Evolutionary conservation across 2,888 invertebrate species (phyloP).

Genomic region (Clanis bilineata): DNA sequence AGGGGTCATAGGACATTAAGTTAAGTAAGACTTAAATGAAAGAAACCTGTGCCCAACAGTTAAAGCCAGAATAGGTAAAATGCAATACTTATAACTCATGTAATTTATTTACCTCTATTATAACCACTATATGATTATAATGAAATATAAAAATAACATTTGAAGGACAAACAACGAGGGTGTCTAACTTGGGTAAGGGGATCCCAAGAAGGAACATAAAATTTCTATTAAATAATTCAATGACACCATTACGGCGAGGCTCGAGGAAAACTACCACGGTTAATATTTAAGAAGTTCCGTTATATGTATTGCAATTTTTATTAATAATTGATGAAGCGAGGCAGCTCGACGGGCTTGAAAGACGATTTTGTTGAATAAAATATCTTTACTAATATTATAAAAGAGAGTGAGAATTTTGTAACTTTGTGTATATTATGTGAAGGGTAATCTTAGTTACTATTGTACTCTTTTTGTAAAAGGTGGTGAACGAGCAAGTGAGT

Average conservation of each 20-base stretch:
- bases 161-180: not conserved
- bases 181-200: not conserved
- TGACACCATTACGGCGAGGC: conserved; percentile 63
- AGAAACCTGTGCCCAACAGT: too few relatives aligned
- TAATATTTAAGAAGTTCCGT: conserved; percentile 75
- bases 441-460: too few relatives aligned
- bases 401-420: too few relatives aligned
- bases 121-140: not conserved
- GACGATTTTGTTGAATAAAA: not conserved
- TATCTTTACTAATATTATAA: too few relatives aligned
- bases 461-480: too few relatives aligned
- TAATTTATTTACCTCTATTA: too few relatives aligned
- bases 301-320: conserved; percentile 81
- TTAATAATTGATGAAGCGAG: conserved; percentile 65
- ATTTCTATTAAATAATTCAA: conserved; percentile 55
- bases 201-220: conserved; percentile 16
- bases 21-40: too few relatives aligned
- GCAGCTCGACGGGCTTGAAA: not conserved
- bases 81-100: too few relatives aligned
- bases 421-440: too few relatives aligned
- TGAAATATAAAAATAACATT: not conserved
- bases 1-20: too few relatives aligned
- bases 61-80: too few relatives aligned
- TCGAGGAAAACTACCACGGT: conserved; percentile 61
- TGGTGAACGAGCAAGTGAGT: too few relatives aligned